Conservation (phyloP, 2,797 vertebrate species). For the Chelon auratus region DNA sequence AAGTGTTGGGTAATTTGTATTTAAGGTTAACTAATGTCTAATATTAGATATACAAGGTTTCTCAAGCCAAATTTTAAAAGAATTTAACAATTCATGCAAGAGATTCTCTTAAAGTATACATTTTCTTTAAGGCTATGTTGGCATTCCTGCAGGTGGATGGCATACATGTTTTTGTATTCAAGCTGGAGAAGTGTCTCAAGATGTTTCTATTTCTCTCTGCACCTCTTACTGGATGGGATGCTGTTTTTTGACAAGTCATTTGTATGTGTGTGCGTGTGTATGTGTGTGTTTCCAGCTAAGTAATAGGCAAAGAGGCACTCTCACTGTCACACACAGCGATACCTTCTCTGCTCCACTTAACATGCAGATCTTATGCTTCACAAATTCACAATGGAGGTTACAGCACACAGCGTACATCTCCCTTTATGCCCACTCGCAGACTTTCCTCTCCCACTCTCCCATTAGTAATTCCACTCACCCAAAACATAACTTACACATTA, state of each 20-base stretch:
- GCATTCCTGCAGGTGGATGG: neutral
- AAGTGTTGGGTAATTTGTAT: neutral
- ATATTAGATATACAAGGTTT: neutral
- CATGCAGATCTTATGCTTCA: slow-evolving; percentile 47
- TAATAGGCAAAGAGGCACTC: slow-evolving; percentile 44
- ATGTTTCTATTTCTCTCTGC: slow-evolving; percentile 26
- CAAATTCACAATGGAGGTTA: slow-evolving; percentile 54
- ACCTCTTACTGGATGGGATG: slow-evolving; percentile 21
- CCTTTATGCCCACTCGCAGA: neutral
- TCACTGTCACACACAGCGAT: slow-evolving; percentile 58
- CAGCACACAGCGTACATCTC: slow-evolving; percentile 30
- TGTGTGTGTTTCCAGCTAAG: slow-evolving; percentile 54
- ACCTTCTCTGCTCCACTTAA: slow-evolving; percentile 62
- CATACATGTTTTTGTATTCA: neutral
- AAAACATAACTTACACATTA: slow-evolving; percentile 19
- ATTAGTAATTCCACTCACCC: slow-evolving; percentile 38
- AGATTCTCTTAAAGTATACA: slow-evolving; percentile 2
- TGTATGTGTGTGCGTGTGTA: slow-evolving; percentile 18
- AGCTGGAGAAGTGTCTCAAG: slow-evolving; percentile 1
- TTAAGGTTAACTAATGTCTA: neutral
- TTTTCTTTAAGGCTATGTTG: neutral
- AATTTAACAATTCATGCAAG: neutral
- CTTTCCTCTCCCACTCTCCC: slow-evolving; percentile 10
- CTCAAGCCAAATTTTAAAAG: neutral
- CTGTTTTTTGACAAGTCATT: slow-evolving; percentile 23